phyloP scores from a whole-genome alignment of 1,140 invertebrate genomes.

The Chelonus insularis region DNA sequence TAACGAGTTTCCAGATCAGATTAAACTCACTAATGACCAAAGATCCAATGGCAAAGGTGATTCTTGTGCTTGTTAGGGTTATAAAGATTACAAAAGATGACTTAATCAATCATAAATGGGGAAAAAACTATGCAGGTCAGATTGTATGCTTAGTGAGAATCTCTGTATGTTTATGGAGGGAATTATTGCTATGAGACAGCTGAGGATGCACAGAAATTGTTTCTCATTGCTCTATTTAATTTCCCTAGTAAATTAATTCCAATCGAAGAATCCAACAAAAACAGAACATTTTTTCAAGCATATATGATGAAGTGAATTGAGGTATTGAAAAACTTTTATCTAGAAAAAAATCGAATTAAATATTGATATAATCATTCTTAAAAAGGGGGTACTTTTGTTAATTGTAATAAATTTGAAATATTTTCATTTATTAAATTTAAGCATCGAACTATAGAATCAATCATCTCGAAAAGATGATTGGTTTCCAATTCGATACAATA shows the following conservation, averaged over 20 bases:
- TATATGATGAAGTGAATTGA: conserved; percentile 1
- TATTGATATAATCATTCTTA: background rate
- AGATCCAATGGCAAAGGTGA: conserved; percentile 70
- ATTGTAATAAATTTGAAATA: too few relatives aligned
- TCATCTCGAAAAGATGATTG: too few relatives aligned
- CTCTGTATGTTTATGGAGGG: conserved; percentile 31
- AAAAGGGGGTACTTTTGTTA: too few relatives aligned
- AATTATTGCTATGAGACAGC: background rate
- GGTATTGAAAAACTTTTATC: background rate
- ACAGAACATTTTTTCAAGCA: background rate
- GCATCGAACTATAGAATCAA: too few relatives aligned
- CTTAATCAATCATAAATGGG: background rate
- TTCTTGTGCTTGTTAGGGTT: conserved; percentile 76
- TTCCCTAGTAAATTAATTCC: background rate
- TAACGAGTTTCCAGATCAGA: conserved; percentile 97
- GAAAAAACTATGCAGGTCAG: conserved; percentile 45
- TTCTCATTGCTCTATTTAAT: conserved; percentile 3
- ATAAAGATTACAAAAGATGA: conserved; percentile 20
- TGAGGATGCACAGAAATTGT: background rate
- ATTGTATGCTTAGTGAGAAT: conserved; percentile 50
- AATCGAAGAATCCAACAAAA: background rate
- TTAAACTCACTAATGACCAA: conserved; percentile 74
- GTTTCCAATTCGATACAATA: too few relatives aligned
- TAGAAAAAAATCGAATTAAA: background rate
- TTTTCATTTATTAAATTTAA: too few relatives aligned